These are phyloP conservation scores for Bombus breviceps DNA, from an alignment of 1,140 invertebrate species.

Conservation along the genomic window DNA sequence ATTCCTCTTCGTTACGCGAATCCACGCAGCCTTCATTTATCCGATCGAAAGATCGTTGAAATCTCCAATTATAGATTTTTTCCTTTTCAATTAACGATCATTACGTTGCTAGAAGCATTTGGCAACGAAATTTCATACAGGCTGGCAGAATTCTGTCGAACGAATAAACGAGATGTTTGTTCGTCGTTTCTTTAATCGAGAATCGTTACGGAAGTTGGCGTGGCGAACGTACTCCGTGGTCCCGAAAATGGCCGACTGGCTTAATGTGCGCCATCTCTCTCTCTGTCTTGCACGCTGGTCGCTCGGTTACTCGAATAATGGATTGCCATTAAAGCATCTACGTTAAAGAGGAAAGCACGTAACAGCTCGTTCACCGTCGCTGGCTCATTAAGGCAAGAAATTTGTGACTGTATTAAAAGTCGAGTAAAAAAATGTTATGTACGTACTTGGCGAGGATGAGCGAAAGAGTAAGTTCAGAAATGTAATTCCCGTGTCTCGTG, in stretches of 20 bases:
- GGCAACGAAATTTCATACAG: background rate
- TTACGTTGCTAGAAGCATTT: background rate
- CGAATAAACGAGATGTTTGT: background rate
- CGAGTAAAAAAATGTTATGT: conserved; percentile 17
- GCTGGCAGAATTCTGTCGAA: background rate
- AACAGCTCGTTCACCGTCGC: conserved; percentile 8
- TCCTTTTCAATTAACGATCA: background rate
- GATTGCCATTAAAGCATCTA: conserved; percentile 59
- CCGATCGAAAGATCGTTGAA: background rate
- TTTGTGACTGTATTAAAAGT: conserved; percentile 47
- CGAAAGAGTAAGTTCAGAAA: background rate
- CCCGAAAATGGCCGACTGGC: conserved; percentile 44
- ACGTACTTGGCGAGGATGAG: background rate
- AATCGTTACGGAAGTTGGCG: conserved; percentile 29
- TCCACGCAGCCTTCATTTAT: background rate
- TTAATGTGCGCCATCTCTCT: conserved; percentile 27
- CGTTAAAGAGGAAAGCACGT: conserved; percentile 62
- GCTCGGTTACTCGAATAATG: conserved; percentile 57
- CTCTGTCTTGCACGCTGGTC: background rate
- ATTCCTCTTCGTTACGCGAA: conserved; percentile 27
- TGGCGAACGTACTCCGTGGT: background rate
- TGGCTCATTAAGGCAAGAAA: conserved; percentile 54
- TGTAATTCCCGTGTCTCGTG: background rate
- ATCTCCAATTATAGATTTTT: background rate
- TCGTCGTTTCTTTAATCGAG: conserved; percentile 22